These are phyloP conservation scores for Hirtodrosophila duncani DNA, from an alignment of 2,888 invertebrate species.

Conservation along the genomic window DNA sequence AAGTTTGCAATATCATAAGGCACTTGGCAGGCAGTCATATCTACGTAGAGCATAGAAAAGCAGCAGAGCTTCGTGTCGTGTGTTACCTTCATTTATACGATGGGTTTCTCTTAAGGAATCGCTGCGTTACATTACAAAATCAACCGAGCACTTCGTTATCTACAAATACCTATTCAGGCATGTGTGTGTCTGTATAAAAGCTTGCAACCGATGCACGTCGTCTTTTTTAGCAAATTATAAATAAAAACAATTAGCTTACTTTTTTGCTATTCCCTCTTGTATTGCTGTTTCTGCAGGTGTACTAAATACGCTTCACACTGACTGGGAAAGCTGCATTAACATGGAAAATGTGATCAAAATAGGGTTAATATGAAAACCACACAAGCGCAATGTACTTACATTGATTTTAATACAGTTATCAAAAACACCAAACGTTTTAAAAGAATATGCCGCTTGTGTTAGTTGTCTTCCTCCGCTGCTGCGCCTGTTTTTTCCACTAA, in stretches of 20 bases:
- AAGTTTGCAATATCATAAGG: constrained; percentile 69
- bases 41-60: too few relatives aligned
- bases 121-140: too few relatives aligned
- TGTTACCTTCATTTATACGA: too few relatives aligned
- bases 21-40: constrained; percentile 60
- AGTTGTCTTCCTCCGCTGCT: too few relatives aligned
- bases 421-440: too few relatives aligned
- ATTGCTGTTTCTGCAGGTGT: constrained; percentile 19
- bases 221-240: constrained; percentile 44
- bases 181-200: constrained; percentile 29
- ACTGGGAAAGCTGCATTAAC: constrained; percentile 33
- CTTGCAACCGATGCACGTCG: constrained; percentile 52
- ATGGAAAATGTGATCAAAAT: constrained; percentile 39
- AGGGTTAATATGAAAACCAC: constrained; percentile 31
- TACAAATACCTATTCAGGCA: constrained; percentile 29
- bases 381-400: constrained; percentile 36
- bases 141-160: too few relatives aligned
- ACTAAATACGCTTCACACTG: constrained; percentile 30
- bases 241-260: constrained; percentile 51
- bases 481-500: too few relatives aligned
- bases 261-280: constrained; percentile 34
- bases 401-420: too few relatives aligned
- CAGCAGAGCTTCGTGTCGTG: too few relatives aligned
- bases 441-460: too few relatives aligned
- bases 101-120: too few relatives aligned